phyloP scores from a whole-genome alignment of 2,888 invertebrate species.

The Xiphydria camelus region DNA sequence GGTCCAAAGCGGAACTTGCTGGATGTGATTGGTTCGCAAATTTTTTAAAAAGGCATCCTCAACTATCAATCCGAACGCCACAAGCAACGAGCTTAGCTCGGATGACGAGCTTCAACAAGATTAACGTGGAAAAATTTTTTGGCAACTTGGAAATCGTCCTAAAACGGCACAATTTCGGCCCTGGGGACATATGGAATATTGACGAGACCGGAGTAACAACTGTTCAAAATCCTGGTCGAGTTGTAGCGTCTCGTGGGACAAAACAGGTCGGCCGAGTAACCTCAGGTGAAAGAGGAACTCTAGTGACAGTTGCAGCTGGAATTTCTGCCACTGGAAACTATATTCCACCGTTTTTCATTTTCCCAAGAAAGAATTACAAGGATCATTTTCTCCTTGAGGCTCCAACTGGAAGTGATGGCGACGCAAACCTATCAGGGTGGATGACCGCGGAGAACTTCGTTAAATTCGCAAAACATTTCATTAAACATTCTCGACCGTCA shows the following conservation, averaged over 20 bases:
- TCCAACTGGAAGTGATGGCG: slow-evolving; percentile 27
- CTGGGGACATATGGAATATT: slow-evolving; percentile 35
- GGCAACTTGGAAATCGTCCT: slow-evolving; percentile 23
- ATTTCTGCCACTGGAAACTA: slow-evolving; percentile 33
- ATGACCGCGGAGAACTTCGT: slow-evolving; percentile 36
- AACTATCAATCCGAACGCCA: slow-evolving; percentile 22
- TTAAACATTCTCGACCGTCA: slow-evolving; percentile 27
- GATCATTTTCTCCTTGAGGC: slow-evolving; percentile 27
- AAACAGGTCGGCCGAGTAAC: slow-evolving; percentile 40
- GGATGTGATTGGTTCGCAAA: slow-evolving; percentile 22
- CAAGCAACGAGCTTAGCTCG: slow-evolving; percentile 28
- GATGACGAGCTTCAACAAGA: slow-evolving; percentile 21
- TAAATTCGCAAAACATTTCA: slow-evolving; percentile 36
- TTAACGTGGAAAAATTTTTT: slow-evolving; percentile 20
- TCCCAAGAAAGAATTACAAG: slow-evolving; percentile 31
- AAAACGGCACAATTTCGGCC: slow-evolving; percentile 23
- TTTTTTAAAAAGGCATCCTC: slow-evolving; percentile 23
- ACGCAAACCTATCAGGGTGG: slow-evolving; percentile 37
- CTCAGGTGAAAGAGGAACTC: slow-evolving; percentile 35
- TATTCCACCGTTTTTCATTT: slow-evolving; percentile 38
- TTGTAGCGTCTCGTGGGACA: slow-evolving; percentile 40
- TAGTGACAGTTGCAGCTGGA: slow-evolving; percentile 34
- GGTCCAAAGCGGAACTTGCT: slow-evolving; percentile 16
- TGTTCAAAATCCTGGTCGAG: slow-evolving; percentile 37
- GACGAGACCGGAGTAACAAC: slow-evolving; percentile 44